Conservation (phyloP, 2,888 invertebrate genomes). For the Piscicola geometra region DNA sequence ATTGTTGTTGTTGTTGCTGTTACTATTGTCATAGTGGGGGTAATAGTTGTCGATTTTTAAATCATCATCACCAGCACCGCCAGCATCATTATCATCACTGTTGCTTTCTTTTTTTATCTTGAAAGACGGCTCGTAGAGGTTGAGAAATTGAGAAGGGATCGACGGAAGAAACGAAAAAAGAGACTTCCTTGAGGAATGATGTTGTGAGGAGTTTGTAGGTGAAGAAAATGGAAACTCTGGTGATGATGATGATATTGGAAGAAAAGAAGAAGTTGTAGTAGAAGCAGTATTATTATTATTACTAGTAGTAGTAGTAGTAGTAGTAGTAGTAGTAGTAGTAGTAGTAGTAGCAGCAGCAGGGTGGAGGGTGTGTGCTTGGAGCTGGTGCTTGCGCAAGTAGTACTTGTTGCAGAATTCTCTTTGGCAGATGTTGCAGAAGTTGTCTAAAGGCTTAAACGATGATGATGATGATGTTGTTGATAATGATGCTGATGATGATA, state of each 20-base stretch:
- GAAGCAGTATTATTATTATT: too few species aligned
- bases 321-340: neutral
- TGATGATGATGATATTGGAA: too few species aligned
- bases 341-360: neutral
- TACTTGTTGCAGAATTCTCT: slow-evolving; percentile 59
- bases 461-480: slow-evolving; percentile 5
- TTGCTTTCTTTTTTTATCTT: too few species aligned
- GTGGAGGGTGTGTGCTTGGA: neutral
- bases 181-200: too few species aligned
- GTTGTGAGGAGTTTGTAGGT: too few species aligned
- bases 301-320: neutral
- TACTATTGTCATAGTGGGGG: neutral
- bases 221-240: too few species aligned
- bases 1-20: neutral
- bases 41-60: neutral
- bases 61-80: neutral
- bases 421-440: slow-evolving; percentile 57
- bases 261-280: too few species aligned
- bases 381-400: slow-evolving; percentile 52
- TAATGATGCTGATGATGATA: neutral
- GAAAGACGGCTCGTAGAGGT: too few species aligned
- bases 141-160: too few species aligned
- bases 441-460: too few species aligned
- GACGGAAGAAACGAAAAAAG: too few species aligned
- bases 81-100: too few species aligned